These are phyloP conservation scores for Oreochromis tanganicae DNA, from an alignment of 2,113 vertebrate species.

Conservation along the genomic window DNA sequence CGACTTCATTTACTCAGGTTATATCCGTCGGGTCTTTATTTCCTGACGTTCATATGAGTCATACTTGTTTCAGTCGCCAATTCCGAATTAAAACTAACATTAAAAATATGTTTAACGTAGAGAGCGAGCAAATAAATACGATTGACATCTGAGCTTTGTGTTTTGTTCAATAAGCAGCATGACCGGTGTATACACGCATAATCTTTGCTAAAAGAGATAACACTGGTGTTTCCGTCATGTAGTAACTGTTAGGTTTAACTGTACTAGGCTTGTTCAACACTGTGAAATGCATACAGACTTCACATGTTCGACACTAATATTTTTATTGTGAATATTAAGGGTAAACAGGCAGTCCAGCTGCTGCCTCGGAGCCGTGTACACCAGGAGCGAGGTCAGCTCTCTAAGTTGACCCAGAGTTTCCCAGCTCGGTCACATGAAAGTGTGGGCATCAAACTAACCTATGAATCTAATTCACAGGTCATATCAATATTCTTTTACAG, in stretches of 20 bases:
- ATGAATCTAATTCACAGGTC: neutral
- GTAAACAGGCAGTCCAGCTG: neutral
- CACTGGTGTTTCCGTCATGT: neutral
- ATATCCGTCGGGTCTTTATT: neutral
- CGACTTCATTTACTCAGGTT: neutral
- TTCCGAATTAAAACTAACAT: neutral
- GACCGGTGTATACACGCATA: neutral
- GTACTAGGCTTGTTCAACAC: neutral
- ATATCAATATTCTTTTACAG: neutral
- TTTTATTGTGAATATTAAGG: neutral
- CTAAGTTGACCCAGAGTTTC: neutral
- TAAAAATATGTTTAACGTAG: neutral
- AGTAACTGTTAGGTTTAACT: neutral
- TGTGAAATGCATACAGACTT: neutral
- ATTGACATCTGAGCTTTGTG: neutral
- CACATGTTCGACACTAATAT: neutral
- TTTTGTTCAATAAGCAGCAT: neutral
- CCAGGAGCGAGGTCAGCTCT: neutral
- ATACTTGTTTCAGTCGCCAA: neutral
- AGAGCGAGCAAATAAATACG: neutral
- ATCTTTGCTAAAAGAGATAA: neutral
- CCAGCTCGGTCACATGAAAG: neutral
- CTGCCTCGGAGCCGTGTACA: neutral
- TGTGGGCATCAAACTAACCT: neutral
- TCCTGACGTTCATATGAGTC: neutral